Conservation (phyloP, 2,797 vertebrate species). For the Peromyscus nudipes region DNA sequence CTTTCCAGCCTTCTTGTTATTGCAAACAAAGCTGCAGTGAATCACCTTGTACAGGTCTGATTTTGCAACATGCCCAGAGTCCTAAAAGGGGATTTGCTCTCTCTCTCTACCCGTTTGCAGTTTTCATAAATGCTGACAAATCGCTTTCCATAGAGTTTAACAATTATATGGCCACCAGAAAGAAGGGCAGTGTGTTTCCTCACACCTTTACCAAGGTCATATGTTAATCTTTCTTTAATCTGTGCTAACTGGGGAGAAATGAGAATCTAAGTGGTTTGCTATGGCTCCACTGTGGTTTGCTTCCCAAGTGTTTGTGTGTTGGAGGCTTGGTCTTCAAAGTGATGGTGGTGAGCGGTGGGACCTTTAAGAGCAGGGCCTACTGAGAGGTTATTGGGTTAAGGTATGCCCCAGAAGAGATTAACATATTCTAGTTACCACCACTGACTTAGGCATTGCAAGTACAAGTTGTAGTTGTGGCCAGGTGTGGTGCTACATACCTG, state of each 20-base stretch:
- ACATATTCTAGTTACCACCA: neutral
- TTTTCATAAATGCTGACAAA: neutral
- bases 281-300: neutral
- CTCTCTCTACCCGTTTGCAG: neutral
- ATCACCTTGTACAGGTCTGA: neutral
- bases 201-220: neutral
- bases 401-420: neutral
- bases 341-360: neutral
- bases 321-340: neutral
- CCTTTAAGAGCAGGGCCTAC: neutral
- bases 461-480: neutral
- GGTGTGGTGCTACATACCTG: neutral
- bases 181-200: neutral
- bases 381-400: neutral
- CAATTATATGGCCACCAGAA: neutral
- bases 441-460: neutral
- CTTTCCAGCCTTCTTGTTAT: neutral
- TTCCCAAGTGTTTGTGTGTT: neutral
- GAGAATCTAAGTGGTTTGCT: neutral
- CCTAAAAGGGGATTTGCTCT: neutral
- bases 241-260: neutral
- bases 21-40: neutral
- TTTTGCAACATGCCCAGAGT: neutral
- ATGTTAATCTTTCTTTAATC: neutral
- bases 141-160: neutral